phyloP scores from a whole-genome alignment of 2,797 vertebrate genomes.

The Eulemur rubriventer region DNA sequence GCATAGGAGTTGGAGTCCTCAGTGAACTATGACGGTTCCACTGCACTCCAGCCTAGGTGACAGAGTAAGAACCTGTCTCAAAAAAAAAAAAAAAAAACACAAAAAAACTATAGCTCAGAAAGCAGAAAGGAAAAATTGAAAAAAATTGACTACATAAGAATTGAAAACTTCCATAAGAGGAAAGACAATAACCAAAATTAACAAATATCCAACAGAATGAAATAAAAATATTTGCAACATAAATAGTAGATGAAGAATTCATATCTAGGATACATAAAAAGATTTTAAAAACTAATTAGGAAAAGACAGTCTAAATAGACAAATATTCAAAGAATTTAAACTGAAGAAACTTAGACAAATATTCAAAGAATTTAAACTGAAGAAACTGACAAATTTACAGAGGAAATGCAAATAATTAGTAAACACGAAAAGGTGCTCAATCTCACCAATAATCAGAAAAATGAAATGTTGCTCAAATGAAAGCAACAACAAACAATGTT shows the following conservation, averaged over 20 bases:
- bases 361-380: background rate
- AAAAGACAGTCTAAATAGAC: background rate
- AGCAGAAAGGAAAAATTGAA: background rate
- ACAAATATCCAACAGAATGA: background rate
- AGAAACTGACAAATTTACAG: background rate
- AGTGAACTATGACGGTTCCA: background rate
- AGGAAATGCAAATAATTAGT: background rate
- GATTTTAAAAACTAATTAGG: background rate
- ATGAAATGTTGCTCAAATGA: background rate
- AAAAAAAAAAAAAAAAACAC: background rate
- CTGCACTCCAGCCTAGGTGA: background rate
- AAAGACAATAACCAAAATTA: slow-evolving; percentile 7
- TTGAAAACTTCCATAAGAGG: background rate
- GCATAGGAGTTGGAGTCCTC: background rate
- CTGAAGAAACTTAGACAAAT: background rate
- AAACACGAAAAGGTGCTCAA: background rate
- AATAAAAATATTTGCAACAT: background rate
- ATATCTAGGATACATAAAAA: background rate
- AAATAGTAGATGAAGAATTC: background rate
- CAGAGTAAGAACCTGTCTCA: background rate
- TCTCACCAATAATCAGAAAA: background rate
- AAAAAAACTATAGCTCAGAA: background rate
- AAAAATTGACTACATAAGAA: background rate
- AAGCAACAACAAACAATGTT: background rate
- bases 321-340: background rate